Evolutionary conservation across 35 echinoderm and acorn worm species (phyloP), one percentile per base, ranked within the genome.

Genomic region (Ptychodera flava): DNA sequence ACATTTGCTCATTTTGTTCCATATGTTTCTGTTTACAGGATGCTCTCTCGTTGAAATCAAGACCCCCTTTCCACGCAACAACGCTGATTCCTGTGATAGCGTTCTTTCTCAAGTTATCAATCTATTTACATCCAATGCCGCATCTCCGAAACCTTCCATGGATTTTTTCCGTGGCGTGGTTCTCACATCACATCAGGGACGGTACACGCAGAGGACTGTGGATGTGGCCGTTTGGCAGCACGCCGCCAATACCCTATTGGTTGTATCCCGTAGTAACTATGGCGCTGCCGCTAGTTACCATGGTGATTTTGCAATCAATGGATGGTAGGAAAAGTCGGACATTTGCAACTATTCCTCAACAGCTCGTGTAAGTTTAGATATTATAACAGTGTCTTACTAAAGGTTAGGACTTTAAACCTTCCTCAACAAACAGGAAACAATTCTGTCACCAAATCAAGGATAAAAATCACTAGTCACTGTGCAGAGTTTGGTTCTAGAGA

Each of bases 101-200:
- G 31, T 12, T 93, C 36, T 36, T 93, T 28, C 82, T 88, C 16
- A 37, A 29, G 52, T 38, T 93, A 28, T 30, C 33, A 14, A 45
- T 85, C 28, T 79, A 79, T 28, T 14, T 86, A 10, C 30, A 29
- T 36, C 36, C 81, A 1, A 0, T 78, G 1, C 83, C 80, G 31
- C 78, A 79, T 30, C 38, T 84, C 28, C 91, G 77, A 0, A 52
- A n/a, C 28, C 77, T 93, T 30, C 83, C 88, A 35, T 85, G 53
- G 45, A 78, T 93, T 36, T 89, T 93, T 30, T 15, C 85, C 27
- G 82, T 84, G 31, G 87, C 91, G 0, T 89, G 87, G 77, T 75
- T 93, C 76, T 93, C 87, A 0, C 91, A 93, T 80, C 87, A 89
- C n/a, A 84, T 89, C 29, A 33, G 91, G 31, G 91, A 93, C 82